Conservation (phyloP, 2,113 vertebrate species). For the Struthidea cinerea region DNA sequence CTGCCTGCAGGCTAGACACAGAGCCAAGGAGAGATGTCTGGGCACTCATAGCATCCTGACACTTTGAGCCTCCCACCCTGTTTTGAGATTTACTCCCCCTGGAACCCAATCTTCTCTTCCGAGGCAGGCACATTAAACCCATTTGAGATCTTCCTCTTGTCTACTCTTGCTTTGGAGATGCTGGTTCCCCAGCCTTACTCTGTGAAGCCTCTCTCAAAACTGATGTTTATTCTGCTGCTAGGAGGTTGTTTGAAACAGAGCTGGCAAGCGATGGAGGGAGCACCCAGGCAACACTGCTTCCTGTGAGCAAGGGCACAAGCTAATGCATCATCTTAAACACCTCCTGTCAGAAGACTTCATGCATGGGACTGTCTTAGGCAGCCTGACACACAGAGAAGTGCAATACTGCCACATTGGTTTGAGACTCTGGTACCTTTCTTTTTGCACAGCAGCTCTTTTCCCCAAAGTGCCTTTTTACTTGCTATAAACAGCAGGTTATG, state of each 20-base stretch:
- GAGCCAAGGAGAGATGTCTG: neutral
- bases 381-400: neutral
- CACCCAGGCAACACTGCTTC: neutral
- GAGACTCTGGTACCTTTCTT: neutral
- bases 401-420: neutral
- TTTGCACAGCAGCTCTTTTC: neutral
- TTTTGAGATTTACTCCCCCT: neutral
- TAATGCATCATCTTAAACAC: neutral
- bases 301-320: neutral
- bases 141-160: neutral
- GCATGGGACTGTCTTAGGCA: neutral
- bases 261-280: neutral
- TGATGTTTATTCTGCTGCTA: neutral
- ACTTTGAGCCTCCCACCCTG: neutral
- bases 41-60: neutral
- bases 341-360: neutral
- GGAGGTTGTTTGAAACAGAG: neutral
- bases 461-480: neutral
- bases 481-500: neutral
- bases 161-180: neutral
- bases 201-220: neutral
- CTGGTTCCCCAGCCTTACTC: neutral
- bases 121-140: neutral
- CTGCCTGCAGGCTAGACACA: neutral
- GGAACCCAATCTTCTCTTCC: neutral